Evolutionary conservation across 1,140 invertebrate species (phyloP).

Genomic region (Zeugodacus cucurbitae): DNA sequence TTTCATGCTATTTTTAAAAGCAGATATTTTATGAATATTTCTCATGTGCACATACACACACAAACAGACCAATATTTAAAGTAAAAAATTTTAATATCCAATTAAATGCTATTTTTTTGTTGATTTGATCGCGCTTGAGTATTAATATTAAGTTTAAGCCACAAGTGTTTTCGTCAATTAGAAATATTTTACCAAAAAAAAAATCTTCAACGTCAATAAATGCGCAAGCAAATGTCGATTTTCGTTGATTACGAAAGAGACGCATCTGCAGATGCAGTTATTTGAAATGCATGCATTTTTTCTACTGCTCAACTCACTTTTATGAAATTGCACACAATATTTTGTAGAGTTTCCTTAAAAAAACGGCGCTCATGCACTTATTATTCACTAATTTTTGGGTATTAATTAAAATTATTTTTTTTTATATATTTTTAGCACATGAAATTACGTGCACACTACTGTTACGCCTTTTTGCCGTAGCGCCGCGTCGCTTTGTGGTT

Average conservation of each 20-base stretch:
- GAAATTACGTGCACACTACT: background rate
- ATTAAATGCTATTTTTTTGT: background rate
- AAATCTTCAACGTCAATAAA: background rate
- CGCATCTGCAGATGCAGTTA: background rate
- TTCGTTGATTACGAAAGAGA: slow-evolving; percentile 14
- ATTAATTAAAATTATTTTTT: background rate
- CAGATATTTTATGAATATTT: slow-evolving; percentile 37
- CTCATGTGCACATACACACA: background rate
- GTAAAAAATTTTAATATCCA: background rate
- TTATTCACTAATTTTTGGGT: background rate
- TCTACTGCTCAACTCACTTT: background rate
- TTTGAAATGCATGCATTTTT: background rate
- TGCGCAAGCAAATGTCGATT: background rate
- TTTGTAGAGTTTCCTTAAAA: background rate
- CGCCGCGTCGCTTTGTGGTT: slow-evolving; percentile 19
- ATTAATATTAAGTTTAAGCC: background rate
- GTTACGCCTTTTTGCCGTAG: background rate
- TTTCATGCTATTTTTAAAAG: slow-evolving; percentile 37
- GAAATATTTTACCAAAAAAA: background rate
- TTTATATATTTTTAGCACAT: background rate
- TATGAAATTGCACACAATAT: background rate
- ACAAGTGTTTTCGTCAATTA: background rate
- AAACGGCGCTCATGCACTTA: background rate
- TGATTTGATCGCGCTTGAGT: background rate
- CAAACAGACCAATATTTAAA: background rate